Base-by-base conservation (phyloP, 2,888 invertebrate genomes). In the Pyralis farinalis region DNA sequence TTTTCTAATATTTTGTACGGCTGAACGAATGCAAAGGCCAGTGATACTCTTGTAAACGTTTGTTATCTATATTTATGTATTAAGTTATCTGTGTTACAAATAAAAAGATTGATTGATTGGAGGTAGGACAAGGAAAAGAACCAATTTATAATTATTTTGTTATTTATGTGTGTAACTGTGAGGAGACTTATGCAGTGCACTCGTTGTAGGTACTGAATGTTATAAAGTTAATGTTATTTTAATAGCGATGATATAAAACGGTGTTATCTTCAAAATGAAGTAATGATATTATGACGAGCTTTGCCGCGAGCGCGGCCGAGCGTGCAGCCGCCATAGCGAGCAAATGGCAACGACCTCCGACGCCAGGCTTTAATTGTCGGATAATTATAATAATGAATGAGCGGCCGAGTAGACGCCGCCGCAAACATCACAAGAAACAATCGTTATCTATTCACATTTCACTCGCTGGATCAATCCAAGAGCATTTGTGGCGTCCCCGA, bases 341-440 rank as follows among this genome's bases (percentile, higher is more conserved):
- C 53, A 45, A 63, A 61, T 58, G 75, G 57, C 79, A 79, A 76
- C 62, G 78, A 82, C 79, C 81, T 78, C 67, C 53, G 58, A 44
- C 58, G 62, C 63, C 51, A 56, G 60, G 63, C 55, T 69, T 61
- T 73, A 77, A 79, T 76, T 79, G 71, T 71, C 57, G 67, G 66
- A 63, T 73, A 74, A 79, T 74, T 69, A 75, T 71, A 70, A 68
- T 71, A 78, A 80, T 79, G 77, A 81, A 83, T 78, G 73, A 66
- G 63, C 53, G 60, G 59, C 66, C 61, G 63, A 55, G 60, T 59
- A 57, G 58, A 59, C 62, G 65, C 66, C 60, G 67, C 60, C 55
- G 62, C 66, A 63, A 71, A 60, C 63, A 57, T 51, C 62, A 63
- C 63, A 59, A n/a, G n/a, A n/a, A n/a, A 68, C 65, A 69, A 72